These are phyloP conservation scores for Lepidothrix coronata DNA, from an alignment of 2,113 vertebrate species.

Conservation along the genomic window DNA sequence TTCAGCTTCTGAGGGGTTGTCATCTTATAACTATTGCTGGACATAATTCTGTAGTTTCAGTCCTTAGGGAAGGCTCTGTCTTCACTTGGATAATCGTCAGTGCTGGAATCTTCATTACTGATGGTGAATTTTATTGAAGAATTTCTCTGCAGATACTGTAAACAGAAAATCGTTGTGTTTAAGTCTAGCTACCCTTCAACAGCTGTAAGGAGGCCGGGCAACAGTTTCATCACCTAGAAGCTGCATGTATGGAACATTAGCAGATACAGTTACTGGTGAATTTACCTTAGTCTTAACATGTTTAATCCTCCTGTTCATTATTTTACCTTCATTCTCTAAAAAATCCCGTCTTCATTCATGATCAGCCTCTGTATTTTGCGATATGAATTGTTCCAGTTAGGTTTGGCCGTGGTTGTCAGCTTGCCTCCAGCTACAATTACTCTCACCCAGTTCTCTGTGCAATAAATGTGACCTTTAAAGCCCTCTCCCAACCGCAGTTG, in stretches of 20 bases:
- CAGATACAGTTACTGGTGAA: neutral
- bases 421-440: slow-evolving; percentile 10
- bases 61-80: neutral
- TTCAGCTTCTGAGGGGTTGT: neutral
- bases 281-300: neutral
- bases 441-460: neutral
- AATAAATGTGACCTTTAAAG: slow-evolving; percentile 46
- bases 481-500: neutral
- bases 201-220: neutral
- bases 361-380: neutral
- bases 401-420: neutral
- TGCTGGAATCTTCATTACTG: neutral
- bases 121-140: neutral
- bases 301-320: neutral
- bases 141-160: neutral
- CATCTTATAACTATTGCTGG: neutral
- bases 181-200: neutral
- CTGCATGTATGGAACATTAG: neutral
- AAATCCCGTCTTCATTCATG: neutral
- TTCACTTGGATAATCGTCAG: neutral
- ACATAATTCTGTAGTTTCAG: neutral
- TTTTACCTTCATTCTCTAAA: neutral
- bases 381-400: neutral
- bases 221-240: neutral
- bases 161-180: neutral